Evolutionary conservation across 2,888 invertebrate genomes (phyloP), one percentile per base, ranked within the genome.

Genomic region (Silvanus unidentatus): DNA sequence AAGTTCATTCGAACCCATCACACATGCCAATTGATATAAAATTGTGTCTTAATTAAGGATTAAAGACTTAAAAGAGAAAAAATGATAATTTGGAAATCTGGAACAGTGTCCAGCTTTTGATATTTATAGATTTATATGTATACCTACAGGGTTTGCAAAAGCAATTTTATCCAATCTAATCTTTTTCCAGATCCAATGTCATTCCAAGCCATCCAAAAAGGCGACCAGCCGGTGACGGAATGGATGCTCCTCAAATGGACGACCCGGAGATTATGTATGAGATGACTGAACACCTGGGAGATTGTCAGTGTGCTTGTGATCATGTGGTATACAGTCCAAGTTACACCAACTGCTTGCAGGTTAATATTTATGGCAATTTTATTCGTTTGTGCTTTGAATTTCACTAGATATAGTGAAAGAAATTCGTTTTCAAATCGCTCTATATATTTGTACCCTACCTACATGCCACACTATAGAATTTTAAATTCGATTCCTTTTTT

Each of bases 251-350:
- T 10, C 64, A 66, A 57, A 65, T 68, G 64, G 69, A 71, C 59
- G 69, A 70, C 49, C 67, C 70, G 5, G 70, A 71, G 57, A 53
- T 69, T 51, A 64, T 70, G 54, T 69, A 70, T 54, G 70, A 68
- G 53, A 58, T 69, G 55, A 53, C 66, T 34, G 68, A 66, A 51
- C 68, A 66, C 55, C 56, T 68, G 47, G 64, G 64, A 36, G 67
- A 66, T 39, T 70, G 70, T 57, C 68, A 68, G 40, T 71, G 71
- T 54, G 66, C 69, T 16, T 72, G 61, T 44, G 71, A 72, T 51
- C 70, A 70, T 52, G 68, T 71, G 48, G 64, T 70, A 48, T 71
- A 71, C 56, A 66, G 65, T 39, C 71, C 70, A 5, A 69, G 65
- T 34, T 72, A 71, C 59, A 67, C 65, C 44, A 60, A 64, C 54